These are phyloP conservation scores for Sebastes oblongus DNA, from an alignment of 2,797 vertebrate genomes.

Conservation along the genomic window DNA sequence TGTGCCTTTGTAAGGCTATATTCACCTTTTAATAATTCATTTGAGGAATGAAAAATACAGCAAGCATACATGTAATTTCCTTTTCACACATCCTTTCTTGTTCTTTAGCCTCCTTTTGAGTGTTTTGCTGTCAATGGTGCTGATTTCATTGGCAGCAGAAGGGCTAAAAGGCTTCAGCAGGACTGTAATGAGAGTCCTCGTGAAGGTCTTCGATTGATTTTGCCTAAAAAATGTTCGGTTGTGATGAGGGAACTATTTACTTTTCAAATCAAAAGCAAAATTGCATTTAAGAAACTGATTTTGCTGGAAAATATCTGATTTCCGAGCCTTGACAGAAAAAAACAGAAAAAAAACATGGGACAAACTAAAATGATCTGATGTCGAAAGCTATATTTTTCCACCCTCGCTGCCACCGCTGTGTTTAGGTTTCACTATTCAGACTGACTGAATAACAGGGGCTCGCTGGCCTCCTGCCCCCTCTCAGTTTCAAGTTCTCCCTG, in stretches of 20 bases:
- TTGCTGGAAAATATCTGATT: not conserved
- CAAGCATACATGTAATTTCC: not conserved
- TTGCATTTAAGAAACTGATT: not conserved
- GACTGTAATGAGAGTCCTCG: not conserved
- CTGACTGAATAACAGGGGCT: conserved; percentile 13
- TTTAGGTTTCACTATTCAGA: conserved; percentile 7
- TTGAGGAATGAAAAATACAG: not conserved
- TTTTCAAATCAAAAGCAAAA: not conserved
- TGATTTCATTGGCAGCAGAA: not conserved
- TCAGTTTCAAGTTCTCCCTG: conserved; percentile 22
- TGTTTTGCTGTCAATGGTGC: conserved; percentile 24
- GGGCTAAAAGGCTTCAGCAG: not conserved
- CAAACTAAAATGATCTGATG: not conserved
- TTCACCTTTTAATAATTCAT: not conserved
- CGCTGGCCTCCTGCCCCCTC: conserved; percentile 15
- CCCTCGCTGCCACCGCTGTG: not conserved
- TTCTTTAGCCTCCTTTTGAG: not conserved
- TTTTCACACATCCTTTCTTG: not conserved
- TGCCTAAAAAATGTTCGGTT: not conserved
- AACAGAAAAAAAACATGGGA: not conserved
- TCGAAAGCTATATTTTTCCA: not conserved
- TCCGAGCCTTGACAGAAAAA: not conserved
- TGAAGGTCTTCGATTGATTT: not conserved
- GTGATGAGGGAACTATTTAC: not conserved
- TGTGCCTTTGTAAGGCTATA: not conserved